Evolutionary conservation across 2,797 vertebrate species (phyloP), one percentile per base, ranked within the genome.

Genomic region (Argentina silus): DNA sequence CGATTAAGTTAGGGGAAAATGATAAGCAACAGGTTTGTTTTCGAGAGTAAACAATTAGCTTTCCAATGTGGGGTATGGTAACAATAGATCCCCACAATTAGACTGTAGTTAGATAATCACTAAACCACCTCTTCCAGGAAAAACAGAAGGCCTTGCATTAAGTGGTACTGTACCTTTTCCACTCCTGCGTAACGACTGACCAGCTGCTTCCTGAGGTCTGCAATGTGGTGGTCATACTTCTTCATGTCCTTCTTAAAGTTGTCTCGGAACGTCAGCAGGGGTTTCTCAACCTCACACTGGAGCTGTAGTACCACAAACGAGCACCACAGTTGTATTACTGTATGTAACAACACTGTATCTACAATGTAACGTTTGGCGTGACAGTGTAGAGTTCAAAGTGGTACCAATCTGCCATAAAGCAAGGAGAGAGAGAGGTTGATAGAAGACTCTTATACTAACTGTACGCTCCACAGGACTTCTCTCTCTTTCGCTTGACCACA

Each of bases 191-290:
- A 97, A 73, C 97, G 96, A 82, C 95, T 96, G 51, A 95, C 93
- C 23, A 99, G 94, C 84, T 98, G 98, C 89, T 99, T 99, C 79
- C 97, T 89, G 36, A 98, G 83, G 89, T 98, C 97, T 0, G 96
- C 93, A 1, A 99, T 96, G 86, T 98, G 96, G 82, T 99, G 97
- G 89, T 99, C 98, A 6, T 96, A 98, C 90, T 98, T 99, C 62
- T 98, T 99, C 95, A 99, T 94, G 89, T 99, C 98, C 80, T 99
- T 99, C 90, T 99, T 98, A 86, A 99, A 99, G 90, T 96, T 96
- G 89, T 95, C 95, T 10, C 97, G 92, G 87, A 98, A 99, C 4
- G 93, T 96, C 77, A 99, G 93, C 63, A 99, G 70, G 0, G 97
- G 98, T 68, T 97, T 99, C 85, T 99, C 98, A 0, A 99, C 98